A percentile compares a stretch with the other conserved stretches of the same genome.
These are phyloP conservation scores for Poecilia latipinna DNA, from an alignment of 2,113 vertebrate genomes.

Conservation along the genomic window DNA sequence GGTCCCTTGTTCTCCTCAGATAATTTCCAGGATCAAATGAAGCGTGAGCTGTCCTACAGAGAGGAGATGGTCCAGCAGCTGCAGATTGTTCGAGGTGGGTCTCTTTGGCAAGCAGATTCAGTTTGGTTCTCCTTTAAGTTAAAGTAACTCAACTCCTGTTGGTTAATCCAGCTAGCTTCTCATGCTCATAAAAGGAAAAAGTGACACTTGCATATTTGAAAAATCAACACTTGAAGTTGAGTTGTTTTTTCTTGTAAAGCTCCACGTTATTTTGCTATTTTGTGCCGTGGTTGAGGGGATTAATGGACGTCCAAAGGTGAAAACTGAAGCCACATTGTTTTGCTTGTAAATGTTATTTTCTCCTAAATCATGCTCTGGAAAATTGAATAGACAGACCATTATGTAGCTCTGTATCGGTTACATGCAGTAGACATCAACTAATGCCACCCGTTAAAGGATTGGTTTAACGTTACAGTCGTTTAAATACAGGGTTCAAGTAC, in stretches of 20 bases:
- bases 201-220: slow-evolving; percentile 79
- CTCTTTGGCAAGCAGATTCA: slow-evolving; percentile 45
- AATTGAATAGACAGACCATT: slow-evolving; percentile 72
- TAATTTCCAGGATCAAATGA: slow-evolving; percentile 99
- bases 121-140: slow-evolving; percentile 54
- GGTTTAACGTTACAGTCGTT: slow-evolving; percentile 74
- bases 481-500: slow-evolving; percentile 76
- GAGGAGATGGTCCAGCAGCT: slow-evolving; percentile 99
- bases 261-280: neutral
- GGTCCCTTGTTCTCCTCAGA: slow-evolving; percentile 82
- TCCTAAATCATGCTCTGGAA: slow-evolving; percentile 74
- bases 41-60: slow-evolving; percentile 96
- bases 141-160: neutral
- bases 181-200: slow-evolving; percentile 55
- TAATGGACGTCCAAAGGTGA: slow-evolving; percentile 51
- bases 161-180: slow-evolving; percentile 17
- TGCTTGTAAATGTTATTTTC: slow-evolving; percentile 71
- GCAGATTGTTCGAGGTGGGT: slow-evolving; percentile 95
- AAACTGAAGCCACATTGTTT: slow-evolving; percentile 64
- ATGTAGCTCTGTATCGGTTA: slow-evolving; percentile 74
- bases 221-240: slow-evolving; percentile 23
- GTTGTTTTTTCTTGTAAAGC: slow-evolving; percentile 52
- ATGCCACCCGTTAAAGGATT: slow-evolving; percentile 72
- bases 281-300: slow-evolving; percentile 31
- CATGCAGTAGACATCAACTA: slow-evolving; percentile 76